These are phyloP conservation scores for Uria lomvia DNA, from an alignment of 2,113 vertebrate genomes.

Conservation along the genomic window DNA sequence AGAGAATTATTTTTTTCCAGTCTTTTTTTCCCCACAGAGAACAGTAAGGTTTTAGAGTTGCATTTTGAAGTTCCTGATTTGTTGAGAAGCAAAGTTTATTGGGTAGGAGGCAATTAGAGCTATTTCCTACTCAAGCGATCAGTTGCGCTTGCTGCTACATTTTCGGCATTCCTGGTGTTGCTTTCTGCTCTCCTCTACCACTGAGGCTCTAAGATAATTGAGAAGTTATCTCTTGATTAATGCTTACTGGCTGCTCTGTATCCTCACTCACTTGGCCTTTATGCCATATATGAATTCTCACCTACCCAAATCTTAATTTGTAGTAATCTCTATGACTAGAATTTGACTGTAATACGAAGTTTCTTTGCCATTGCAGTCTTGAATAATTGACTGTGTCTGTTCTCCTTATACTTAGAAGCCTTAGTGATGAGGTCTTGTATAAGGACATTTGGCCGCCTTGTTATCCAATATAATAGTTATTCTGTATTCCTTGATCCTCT, in stretches of 20 bases:
- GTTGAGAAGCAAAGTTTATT: neutral
- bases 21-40: neutral
- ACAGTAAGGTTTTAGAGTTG: neutral
- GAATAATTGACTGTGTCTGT: neutral
- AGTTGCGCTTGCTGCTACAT: neutral
- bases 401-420: neutral
- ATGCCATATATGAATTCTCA: neutral
- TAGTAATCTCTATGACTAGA: neutral
- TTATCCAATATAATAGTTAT: neutral
- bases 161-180: neutral
- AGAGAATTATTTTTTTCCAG: neutral
- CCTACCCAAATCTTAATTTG: neutral
- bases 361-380: neutral
- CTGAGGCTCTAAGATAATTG: neutral
- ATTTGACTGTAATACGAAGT: neutral
- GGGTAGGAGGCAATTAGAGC: neutral
- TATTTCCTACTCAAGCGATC: neutral
- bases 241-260: neutral
- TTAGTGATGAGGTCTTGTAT: neutral
- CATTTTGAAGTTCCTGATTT: neutral
- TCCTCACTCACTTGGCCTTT: neutral
- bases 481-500: neutral
- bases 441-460: neutral
- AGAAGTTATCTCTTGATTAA: neutral
- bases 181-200: neutral